Conservation (phyloP, 2,113 vertebrate species). For the Daphoenositta chrysoptera region DNA sequence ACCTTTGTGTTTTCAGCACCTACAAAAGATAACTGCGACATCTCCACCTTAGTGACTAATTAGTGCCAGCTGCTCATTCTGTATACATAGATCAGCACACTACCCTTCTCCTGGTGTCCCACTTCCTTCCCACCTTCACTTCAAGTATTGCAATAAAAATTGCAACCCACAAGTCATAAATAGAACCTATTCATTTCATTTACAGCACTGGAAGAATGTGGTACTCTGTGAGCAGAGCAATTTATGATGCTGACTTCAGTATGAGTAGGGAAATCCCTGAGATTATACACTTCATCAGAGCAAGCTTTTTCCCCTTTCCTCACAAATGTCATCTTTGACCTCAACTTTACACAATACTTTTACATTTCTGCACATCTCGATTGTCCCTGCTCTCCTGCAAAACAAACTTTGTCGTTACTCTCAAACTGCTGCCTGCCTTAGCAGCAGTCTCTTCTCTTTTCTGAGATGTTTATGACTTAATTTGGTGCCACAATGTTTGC, state of each 20-base stretch:
- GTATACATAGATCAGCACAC: neutral
- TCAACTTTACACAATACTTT: neutral
- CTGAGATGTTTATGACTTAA: neutral
- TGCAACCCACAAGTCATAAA: neutral
- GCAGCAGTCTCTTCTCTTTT: neutral
- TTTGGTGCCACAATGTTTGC: neutral
- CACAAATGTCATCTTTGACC: neutral
- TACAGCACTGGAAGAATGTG: neutral
- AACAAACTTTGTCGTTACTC: neutral
- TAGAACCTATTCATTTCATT: neutral
- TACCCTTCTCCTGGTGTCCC: neutral
- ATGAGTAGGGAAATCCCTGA: neutral
- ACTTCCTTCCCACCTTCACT: neutral
- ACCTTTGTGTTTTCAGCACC: neutral
- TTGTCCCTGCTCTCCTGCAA: neutral
- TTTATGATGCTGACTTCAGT: neutral
- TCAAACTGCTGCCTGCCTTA: neutral
- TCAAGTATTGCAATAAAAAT: neutral
- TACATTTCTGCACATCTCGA: rapidly evolving
- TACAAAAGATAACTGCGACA: neutral
- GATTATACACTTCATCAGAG: neutral
- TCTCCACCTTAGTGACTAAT: neutral
- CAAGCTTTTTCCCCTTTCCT: neutral
- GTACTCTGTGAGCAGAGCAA: neutral
- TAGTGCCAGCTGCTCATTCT: neutral